A percentile compares a stretch with the other conserved stretches of the same genome.
Conservation (phyloP, 2,797 vertebrate species). For the Centropyge bicolor region DNA sequence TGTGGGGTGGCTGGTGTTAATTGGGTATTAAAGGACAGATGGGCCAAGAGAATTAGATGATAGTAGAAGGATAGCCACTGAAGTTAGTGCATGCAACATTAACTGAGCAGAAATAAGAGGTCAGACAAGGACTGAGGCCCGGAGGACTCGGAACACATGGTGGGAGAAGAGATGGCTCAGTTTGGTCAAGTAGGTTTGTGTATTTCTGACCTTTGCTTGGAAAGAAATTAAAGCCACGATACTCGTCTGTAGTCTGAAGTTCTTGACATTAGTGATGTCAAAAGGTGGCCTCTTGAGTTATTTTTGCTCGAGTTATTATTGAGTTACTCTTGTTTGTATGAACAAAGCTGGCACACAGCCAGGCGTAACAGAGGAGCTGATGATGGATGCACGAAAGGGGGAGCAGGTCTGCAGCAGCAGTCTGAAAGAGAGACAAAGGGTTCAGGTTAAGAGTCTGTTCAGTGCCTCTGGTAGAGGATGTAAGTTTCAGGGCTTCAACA, state of each 20-base stretch:
- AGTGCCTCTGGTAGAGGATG: background rate
- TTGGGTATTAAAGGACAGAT: background rate
- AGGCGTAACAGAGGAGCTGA: background rate
- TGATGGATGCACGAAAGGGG: background rate
- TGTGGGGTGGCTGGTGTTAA: background rate
- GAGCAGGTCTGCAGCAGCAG: background rate
- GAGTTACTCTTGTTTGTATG: background rate
- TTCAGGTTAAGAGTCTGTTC: slow-evolving; percentile 14
- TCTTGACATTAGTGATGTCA: slow-evolving; percentile 29
- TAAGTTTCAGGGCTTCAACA: slow-evolving; percentile 1
- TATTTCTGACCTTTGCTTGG: slow-evolving; percentile 23
- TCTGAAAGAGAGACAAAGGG: slow-evolving; percentile 1
- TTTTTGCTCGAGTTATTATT: slow-evolving; percentile 4
- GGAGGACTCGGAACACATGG: background rate
- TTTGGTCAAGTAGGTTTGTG: slow-evolving; percentile 7
- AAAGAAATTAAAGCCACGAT: slow-evolving; percentile 7
- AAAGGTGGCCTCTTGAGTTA: background rate
- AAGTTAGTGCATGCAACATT: background rate
- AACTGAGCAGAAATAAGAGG: background rate
- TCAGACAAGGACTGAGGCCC: slow-evolving; percentile 6
- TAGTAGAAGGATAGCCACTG: background rate
- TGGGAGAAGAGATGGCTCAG: slow-evolving; percentile 1
- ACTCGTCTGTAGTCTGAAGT: slow-evolving; percentile 10
- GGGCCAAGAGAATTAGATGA: background rate
- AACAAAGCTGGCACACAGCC: slow-evolving; percentile 7